Conservation (phyloP, 2,113 vertebrate genomes). For the Uria aalge region DNA sequence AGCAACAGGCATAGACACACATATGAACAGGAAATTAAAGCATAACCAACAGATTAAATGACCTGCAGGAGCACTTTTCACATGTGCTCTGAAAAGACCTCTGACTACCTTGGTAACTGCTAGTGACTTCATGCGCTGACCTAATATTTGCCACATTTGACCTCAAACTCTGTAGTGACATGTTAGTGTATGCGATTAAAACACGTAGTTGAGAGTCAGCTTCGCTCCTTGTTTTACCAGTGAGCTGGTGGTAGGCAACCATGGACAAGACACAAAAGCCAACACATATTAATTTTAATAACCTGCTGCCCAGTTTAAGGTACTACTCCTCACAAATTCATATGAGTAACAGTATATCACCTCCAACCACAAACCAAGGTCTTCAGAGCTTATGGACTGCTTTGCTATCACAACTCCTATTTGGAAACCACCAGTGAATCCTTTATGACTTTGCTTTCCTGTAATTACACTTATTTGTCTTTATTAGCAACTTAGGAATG, state of each 20-base stretch:
- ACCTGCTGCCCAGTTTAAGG: background rate
- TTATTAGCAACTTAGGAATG: background rate
- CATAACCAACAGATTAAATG: background rate
- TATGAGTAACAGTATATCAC: background rate
- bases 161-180: background rate
- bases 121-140: background rate
- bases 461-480: background rate
- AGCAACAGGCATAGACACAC: background rate
- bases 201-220: background rate
- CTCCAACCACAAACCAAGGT: background rate
- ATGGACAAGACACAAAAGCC: background rate
- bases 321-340: background rate
- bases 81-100: background rate
- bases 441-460: background rate
- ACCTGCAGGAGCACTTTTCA: background rate
- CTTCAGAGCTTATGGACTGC: background rate
- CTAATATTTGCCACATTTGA: background rate
- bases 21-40: background rate
- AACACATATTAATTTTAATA: background rate
- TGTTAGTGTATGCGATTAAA: background rate
- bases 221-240: background rate
- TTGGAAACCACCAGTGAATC: background rate
- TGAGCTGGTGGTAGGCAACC: rapidly evolving
- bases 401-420: background rate
- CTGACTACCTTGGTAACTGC: background rate